Evolutionary conservation across 1,140 invertebrate genomes (phyloP).

Genomic region (Lepidostoma basale): DNA sequence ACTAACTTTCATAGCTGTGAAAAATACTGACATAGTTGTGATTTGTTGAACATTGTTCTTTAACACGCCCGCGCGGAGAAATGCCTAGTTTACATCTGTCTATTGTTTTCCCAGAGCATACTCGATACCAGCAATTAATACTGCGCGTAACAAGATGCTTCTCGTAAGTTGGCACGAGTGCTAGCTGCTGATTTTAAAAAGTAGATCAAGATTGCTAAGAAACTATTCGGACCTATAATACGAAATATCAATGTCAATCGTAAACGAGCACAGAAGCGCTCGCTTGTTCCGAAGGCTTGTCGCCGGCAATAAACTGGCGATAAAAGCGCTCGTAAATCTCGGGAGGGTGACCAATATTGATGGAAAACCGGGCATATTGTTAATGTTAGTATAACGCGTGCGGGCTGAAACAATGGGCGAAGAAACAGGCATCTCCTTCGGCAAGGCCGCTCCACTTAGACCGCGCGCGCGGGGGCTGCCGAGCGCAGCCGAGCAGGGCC

Average conservation of each 20-base stretch:
- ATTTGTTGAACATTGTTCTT: no score
- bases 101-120: not conserved
- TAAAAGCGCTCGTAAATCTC: constrained; percentile 15
- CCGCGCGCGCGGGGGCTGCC: no score
- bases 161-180: not conserved
- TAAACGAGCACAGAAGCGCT: not conserved
- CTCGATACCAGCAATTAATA: not conserved
- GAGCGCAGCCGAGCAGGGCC: not conserved
- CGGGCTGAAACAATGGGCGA: constrained; percentile 9
- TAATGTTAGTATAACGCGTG: not conserved
- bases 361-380: not conserved
- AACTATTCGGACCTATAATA: not conserved
- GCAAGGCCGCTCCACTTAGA: not conserved
- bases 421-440: constrained; percentile 18
- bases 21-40: no score
- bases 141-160: not conserved
- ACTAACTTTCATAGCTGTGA: no score
- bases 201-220: constrained; percentile 1
- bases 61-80: no score
- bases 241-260: constrained; percentile 2
- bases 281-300: not conserved
- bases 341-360: constrained; percentile 14
- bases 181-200: not conserved
- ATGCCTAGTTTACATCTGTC: not conserved
- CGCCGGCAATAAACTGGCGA: not conserved